These are phyloP conservation scores for Paradisaea rubra DNA, from an alignment of 2,113 vertebrate genomes.

Conservation along the genomic window DNA sequence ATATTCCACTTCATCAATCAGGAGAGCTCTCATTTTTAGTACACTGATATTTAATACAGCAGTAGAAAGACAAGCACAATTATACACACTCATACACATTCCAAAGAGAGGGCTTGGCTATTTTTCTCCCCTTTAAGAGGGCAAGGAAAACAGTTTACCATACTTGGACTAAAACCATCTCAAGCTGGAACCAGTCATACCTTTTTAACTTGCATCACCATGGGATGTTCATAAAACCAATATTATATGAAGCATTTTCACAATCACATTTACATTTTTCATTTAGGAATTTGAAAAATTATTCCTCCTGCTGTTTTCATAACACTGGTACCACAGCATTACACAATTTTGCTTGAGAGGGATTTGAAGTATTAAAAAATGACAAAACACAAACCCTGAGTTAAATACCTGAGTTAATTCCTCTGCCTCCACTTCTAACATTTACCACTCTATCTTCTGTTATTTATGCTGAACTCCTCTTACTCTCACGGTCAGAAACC, in stretches of 20 bases:
- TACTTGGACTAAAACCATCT: neutral
- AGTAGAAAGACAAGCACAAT: neutral
- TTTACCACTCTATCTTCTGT: neutral
- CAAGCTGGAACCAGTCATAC: neutral
- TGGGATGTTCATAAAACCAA: neutral
- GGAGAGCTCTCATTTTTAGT: neutral
- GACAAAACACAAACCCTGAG: neutral
- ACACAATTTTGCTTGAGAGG: neutral
- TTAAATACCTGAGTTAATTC: neutral
- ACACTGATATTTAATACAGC: neutral
- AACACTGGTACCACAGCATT: neutral
- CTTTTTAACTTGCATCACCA: neutral
- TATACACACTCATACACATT: neutral
- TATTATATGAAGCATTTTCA: neutral
- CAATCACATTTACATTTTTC: neutral
- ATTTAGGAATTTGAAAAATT: neutral
- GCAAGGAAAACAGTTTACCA: neutral
- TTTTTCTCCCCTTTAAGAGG: neutral
- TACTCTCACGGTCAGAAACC: neutral
- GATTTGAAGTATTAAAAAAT: neutral
- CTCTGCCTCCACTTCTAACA: neutral
- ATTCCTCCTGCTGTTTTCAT: neutral
- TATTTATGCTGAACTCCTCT: neutral
- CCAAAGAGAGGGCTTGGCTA: neutral
- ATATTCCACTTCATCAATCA: neutral